phyloP scores from a whole-genome alignment of 2,888 invertebrate genomes.

The Agrochola lota region DNA sequence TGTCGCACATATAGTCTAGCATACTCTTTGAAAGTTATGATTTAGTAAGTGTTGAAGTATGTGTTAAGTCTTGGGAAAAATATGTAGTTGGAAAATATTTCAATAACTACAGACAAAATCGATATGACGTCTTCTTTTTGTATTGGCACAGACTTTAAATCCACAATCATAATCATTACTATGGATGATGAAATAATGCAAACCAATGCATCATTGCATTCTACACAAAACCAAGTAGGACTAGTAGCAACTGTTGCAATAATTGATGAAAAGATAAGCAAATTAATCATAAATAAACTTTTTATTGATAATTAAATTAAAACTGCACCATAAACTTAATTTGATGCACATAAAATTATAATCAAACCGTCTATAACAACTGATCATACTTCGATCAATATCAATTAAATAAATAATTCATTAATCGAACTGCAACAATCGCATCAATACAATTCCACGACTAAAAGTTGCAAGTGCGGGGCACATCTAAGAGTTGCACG shows the following conservation, averaged over 20 bases:
- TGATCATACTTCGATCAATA: slow-evolving; percentile 43
- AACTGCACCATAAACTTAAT: slow-evolving; percentile 31
- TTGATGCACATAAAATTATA: slow-evolving; percentile 44
- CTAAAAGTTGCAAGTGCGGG: slow-evolving; percentile 60
- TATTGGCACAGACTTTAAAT: background rate
- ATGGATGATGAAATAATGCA: background rate
- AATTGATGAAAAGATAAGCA: slow-evolving; percentile 26
- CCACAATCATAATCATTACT: background rate
- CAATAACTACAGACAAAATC: background rate
- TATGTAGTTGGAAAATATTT: background rate
- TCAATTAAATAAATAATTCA: slow-evolving; percentile 67
- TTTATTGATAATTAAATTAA: slow-evolving; percentile 45
- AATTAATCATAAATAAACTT: slow-evolving; percentile 12
- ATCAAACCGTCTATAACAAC: slow-evolving; percentile 42
- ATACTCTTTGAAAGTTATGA: slow-evolving; percentile 15
- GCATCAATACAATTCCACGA: slow-evolving; percentile 57
- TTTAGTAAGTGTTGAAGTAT: slow-evolving; percentile 26
- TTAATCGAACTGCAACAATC: slow-evolving; percentile 59
- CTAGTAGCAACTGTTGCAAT: background rate
- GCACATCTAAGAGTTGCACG: slow-evolving; percentile 77
- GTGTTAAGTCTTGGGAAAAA: slow-evolving; percentile 8
- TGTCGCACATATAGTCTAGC: slow-evolving; percentile 26
- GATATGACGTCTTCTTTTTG: fast-evolving
- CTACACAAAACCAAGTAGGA: background rate
- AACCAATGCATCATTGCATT: background rate